Base-by-base conservation (phyloP, 2,797 vertebrate species). In the Triplophysa bombifrons region DNA sequence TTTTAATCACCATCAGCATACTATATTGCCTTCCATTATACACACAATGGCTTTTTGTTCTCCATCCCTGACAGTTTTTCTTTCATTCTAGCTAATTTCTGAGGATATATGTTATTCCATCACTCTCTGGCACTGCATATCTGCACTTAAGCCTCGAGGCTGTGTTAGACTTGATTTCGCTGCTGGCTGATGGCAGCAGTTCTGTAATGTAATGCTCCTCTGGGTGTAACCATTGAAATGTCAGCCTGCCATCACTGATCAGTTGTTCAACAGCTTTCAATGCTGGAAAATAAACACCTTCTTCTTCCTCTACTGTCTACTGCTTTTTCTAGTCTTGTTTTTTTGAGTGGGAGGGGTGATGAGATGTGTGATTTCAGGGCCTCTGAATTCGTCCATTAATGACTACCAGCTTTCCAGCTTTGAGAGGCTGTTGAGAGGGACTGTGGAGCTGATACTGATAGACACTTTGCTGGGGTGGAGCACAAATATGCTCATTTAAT, bases 321-420 rank as follows among this genome's bases (percentile, higher is more conserved):
- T 72, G 65, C 20, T 66, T 22, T 50, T 75, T 16, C 50, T 60
- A 2, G 16, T n/a, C 61, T 27, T 77, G 48, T 66, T 84, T 72
- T 74, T 79, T 55, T 58, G 82, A 48, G 50, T 72, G 70, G 70
- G 69, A 67, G 76, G 77, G 34, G 80, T 86, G 80, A 83, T 80
- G 80, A 85, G 71, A 82, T 55, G 83, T 86, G 80, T 85, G 70
- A 88, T 88, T 88, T 87, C 82, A 84, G 77, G 87, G 82, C 82
- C 78, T 81, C 82, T 79, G 73, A 86, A 86, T 88, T 86, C 83
- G 79, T 84, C 70, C 72, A 78, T 76, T 81, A 87, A 88, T 90
- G 34, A 86, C 66, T 88, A 72, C 81, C 87, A 87, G 87, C 86
- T 82, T 84, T 72, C 51, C 78, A 66, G 46, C 71, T 55, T 44